phyloP scores from a whole-genome alignment of 37 sponge, comb jelly and placozoan species.

The Halisarca cf. caerulea region DNA sequence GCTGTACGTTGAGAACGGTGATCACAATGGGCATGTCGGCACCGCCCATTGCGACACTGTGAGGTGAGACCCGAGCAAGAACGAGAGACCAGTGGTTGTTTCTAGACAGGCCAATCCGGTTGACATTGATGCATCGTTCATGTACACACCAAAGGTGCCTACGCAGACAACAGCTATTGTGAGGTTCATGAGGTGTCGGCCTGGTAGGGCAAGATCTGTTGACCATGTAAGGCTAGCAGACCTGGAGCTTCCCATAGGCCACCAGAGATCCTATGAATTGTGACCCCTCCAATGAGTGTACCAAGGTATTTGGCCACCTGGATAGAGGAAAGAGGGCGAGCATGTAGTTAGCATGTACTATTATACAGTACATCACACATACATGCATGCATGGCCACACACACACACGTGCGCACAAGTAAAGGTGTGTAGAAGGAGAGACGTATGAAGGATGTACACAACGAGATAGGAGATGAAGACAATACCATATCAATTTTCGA shows the following conservation, averaged over 20 bases:
- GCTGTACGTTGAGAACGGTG: conserved; percentile 92
- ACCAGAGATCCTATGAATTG: conserved; percentile 93
- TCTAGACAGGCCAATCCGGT: conserved; percentile 73
- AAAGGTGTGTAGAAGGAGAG: conserved; percentile 68
- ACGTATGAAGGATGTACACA: conserved; percentile 87
- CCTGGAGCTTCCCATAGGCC: conserved; percentile 93
- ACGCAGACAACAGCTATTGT: conserved; percentile 64
- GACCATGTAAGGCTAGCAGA: conserved; percentile 53
- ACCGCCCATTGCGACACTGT: conserved; percentile 91
- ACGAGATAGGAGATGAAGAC: conserved; percentile 80
- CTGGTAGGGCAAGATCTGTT: conserved; percentile 77
- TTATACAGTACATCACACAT: too few species aligned
- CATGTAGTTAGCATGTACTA: too few species aligned
- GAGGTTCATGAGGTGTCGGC: conserved; percentile 67
- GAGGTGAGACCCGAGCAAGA: conserved; percentile 83
- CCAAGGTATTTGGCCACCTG: conserved; percentile 88
- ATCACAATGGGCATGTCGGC: conserved; percentile 99
- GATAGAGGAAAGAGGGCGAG: neutral
- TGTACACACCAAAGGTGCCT: conserved; percentile 81
- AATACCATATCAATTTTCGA: conserved; percentile 96
- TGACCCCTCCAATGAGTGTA: conserved; percentile 91
- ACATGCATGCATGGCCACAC: neutral
- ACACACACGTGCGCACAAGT: too few species aligned
- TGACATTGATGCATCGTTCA: conserved; percentile 67
- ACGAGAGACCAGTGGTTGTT: conserved; percentile 85